Evolutionary conservation across 2,113 vertebrate genomes (phyloP).

Genomic region (Himantopus leucocephalus): DNA sequence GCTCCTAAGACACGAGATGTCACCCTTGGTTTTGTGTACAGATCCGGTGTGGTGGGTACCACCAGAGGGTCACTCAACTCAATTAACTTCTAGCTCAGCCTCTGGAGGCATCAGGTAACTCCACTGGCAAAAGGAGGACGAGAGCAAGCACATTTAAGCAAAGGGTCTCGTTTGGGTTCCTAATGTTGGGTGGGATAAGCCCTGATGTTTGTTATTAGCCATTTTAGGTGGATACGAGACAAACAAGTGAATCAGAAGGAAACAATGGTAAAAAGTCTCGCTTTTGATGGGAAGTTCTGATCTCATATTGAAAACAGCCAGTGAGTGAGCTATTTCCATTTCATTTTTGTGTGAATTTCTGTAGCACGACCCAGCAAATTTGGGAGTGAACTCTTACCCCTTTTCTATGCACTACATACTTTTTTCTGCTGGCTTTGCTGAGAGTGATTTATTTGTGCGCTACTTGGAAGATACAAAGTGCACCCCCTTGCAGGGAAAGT

Average conservation of each 20-base stretch:
- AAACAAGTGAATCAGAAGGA: background rate
- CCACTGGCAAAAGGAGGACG: background rate
- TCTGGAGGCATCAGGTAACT: background rate
- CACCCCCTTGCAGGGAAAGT: background rate
- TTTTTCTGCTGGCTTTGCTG: background rate
- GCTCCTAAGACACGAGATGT: background rate
- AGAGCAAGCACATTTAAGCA: background rate
- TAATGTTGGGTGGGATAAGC: accelerated
- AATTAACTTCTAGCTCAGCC: background rate
- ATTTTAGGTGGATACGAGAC: background rate
- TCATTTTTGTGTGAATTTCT: background rate
- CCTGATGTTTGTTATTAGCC: background rate
- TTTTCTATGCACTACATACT: background rate
- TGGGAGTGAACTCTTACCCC: background rate
- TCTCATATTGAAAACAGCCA: background rate
- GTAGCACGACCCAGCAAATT: background rate
- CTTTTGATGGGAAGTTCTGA: background rate
- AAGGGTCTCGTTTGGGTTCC: background rate
- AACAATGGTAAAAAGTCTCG: background rate
- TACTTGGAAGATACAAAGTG: background rate
- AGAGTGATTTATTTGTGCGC: background rate
- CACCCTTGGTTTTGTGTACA: background rate
- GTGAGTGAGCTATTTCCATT: background rate
- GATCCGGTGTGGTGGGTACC: background rate
- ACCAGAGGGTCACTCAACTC: background rate